Percentiles rank a stretch among this genome's conserved stretches.
These are phyloP conservation scores for Steinernema hermaphroditum DNA, from an alignment of 2,888 invertebrate species.

Conservation along the genomic window DNA sequence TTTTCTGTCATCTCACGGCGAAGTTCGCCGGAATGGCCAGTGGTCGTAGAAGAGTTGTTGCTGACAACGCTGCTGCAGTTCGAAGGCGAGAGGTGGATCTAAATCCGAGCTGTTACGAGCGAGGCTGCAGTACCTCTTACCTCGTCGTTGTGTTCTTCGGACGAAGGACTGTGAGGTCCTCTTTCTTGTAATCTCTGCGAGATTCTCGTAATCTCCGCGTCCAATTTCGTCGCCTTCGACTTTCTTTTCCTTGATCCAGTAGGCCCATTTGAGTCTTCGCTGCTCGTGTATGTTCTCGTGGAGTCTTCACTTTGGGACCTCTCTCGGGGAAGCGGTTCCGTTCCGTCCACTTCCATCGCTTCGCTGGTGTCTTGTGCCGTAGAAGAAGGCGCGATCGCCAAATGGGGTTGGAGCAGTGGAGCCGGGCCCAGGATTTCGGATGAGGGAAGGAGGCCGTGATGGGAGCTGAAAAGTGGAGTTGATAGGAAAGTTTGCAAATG, in stretches of 20 bases:
- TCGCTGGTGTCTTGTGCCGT: neutral
- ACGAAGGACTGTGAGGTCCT: constrained; percentile 38
- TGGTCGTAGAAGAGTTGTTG: constrained; percentile 35
- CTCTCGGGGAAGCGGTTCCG: neutral
- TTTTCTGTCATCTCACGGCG: neutral
- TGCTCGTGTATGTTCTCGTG: constrained; percentile 6
- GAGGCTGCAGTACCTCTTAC: constrained; percentile 32
- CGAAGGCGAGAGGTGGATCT: constrained; percentile 41
- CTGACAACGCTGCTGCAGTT: constrained; percentile 34
- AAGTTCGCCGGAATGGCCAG: constrained; percentile 36
- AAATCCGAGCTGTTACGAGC: constrained; percentile 7
- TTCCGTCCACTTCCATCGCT: neutral
- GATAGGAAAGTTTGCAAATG: neutral
- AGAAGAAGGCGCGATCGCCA: neutral
- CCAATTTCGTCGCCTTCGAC: constrained; percentile 81
- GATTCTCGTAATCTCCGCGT: no score
- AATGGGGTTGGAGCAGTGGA: neutral
- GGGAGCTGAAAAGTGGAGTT: constrained; percentile 3
- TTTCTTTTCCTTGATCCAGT: constrained; percentile 75
- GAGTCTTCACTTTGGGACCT: constrained; percentile 27
- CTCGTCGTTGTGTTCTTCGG: constrained; percentile 47
- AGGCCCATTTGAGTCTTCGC: constrained; percentile 35
- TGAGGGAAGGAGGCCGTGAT: neutral
- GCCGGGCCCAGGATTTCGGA: constrained; percentile 12
- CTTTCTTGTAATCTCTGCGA: constrained; percentile 46